Conservation (phyloP, 2,113 vertebrate species). For the Stegastes partitus region DNA sequence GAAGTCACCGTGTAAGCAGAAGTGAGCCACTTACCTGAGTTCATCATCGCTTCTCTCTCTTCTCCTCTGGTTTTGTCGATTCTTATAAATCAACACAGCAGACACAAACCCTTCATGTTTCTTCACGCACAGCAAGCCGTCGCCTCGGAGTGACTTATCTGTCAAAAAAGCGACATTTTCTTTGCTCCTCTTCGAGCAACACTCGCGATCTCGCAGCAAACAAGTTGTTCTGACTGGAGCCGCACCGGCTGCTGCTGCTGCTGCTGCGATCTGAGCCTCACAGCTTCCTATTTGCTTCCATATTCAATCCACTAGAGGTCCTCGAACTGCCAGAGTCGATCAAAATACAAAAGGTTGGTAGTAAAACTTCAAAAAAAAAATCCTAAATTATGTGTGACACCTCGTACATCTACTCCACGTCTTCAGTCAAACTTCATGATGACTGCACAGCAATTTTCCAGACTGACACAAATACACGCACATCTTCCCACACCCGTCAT, state of each 20-base stretch:
- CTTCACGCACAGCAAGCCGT: neutral
- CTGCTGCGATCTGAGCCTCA: neutral
- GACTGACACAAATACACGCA: neutral
- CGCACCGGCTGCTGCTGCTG: slow-evolving; percentile 3
- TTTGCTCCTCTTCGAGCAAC: neutral
- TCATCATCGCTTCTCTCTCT: slow-evolving; percentile 48
- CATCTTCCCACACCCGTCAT: slow-evolving; percentile 47
- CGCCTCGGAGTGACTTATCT: neutral
- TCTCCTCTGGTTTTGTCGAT: neutral
- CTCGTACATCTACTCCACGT: neutral
- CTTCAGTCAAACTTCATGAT: neutral
- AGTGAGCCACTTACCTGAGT: slow-evolving; percentile 62
- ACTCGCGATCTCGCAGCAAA: neutral
- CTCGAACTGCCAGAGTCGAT: neutral
- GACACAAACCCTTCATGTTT: neutral
- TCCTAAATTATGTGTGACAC: neutral
- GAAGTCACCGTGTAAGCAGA: neutral
- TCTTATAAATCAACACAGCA: neutral
- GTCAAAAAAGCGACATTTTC: neutral
- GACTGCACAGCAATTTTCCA: neutral
- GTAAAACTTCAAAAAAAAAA: neutral
- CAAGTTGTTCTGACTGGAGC: neutral
- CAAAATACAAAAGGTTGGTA: fast-evolving
- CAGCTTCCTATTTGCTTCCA: slow-evolving; percentile 22
- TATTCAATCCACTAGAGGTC: slow-evolving; percentile 52